Evolutionary conservation across 2,797 vertebrate genomes (phyloP).

Genomic region (Galaxias olidus): DNA sequence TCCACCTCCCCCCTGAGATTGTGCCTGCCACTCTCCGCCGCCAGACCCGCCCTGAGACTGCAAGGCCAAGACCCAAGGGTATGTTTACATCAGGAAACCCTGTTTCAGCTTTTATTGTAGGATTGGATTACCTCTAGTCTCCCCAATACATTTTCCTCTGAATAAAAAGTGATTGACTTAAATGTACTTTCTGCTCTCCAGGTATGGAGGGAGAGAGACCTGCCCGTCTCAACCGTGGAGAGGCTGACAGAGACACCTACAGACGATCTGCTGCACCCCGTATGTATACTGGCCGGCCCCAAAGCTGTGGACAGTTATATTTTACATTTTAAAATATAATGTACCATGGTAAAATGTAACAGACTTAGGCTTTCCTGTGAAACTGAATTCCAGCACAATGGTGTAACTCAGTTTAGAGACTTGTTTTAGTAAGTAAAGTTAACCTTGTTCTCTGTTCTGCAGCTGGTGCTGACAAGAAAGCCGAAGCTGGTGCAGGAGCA

Average conservation of each 20-base stretch:
- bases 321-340: background rate
- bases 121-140: too few species aligned
- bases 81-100: constrained; percentile 4
- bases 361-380: too few species aligned
- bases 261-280: constrained; percentile 92
- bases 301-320: too few species aligned
- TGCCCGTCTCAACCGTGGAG: constrained; percentile 90
- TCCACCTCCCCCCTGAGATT: constrained; percentile 96
- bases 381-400: background rate
- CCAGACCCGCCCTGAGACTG: constrained; percentile 93
- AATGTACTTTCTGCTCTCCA: constrained; percentile 42
- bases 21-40: constrained; percentile 95
- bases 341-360: background rate
- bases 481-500: constrained; percentile 96
- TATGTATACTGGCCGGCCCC: constrained; percentile 72
- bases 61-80: constrained; percentile 97
- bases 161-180: too few species aligned
- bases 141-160: background rate
- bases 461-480: constrained; percentile 98
- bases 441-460: constrained; percentile 14
- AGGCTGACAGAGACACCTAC: constrained; percentile 95
- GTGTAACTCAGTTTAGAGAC: too few species aligned
- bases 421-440: background rate
- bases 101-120: too few species aligned
- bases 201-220: constrained; percentile 96